These are phyloP conservation scores for Caloenas nicobarica DNA, from an alignment of 2,113 vertebrate genomes.

Conservation along the genomic window DNA sequence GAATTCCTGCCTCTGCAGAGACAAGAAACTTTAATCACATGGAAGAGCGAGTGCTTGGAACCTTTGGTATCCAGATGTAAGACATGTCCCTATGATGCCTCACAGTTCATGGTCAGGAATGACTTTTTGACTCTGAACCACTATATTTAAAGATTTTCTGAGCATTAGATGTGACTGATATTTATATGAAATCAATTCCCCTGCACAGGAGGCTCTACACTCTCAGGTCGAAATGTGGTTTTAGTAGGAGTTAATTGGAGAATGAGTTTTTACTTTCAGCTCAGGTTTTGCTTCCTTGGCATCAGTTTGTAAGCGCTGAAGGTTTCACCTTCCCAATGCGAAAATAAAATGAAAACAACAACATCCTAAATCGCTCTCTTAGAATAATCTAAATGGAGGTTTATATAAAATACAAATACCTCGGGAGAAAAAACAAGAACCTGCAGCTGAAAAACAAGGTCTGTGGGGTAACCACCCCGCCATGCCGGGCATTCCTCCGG, in stretches of 20 bases:
- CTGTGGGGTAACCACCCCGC: conserved; percentile 21
- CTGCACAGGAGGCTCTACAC: background rate
- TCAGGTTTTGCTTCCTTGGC: conserved; percentile 40
- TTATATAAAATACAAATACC: conserved; percentile 39
- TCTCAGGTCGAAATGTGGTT: background rate
- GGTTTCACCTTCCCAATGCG: conserved; percentile 37
- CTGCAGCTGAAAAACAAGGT: conserved; percentile 53
- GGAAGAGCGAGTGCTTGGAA: background rate
- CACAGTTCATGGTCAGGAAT: background rate
- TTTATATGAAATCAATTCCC: background rate
- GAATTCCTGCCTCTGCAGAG: background rate
- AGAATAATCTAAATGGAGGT: conserved; percentile 41
- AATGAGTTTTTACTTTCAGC: background rate
- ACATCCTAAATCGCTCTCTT: background rate
- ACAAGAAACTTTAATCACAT: background rate
- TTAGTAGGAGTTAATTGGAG: background rate
- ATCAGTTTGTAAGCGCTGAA: background rate
- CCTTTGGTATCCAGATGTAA: background rate
- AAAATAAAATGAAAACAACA: conserved; percentile 21
- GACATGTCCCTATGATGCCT: background rate
- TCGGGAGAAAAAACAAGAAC: background rate
- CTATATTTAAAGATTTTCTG: background rate
- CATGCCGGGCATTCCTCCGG: conserved; percentile 48
- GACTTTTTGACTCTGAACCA: background rate
- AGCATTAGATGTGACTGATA: background rate